Evolutionary conservation across 2,113 vertebrate genomes (phyloP), one percentile per base, ranked within the genome.

Genomic region (Sprattus sprattus): DNA sequence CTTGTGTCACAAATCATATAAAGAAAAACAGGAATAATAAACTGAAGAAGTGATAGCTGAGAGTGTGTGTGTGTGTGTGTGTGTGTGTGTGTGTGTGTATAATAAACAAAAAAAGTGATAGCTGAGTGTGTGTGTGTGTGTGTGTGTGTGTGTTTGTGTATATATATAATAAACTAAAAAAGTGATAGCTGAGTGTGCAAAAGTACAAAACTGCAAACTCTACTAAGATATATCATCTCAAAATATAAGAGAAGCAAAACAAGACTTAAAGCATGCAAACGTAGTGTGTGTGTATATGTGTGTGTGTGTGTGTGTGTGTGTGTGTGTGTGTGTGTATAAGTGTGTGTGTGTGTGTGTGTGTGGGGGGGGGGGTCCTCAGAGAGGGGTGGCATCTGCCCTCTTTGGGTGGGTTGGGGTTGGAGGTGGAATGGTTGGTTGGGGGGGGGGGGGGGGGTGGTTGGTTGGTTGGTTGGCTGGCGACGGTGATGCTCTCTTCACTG

Each of bases 151-250:
- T 39, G 39, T 39, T 1, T 39, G 39, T 39, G 39, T 39, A 39
- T 39, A 39, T 39, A 39, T 39, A 6, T 18, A 54, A 94, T 92
- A 93, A 94, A 85, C 91, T 95, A 93, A 95, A 93, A 92, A 95
- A 95, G 4, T 92, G 93, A 95, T 94, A 94, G 92, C 92, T 87
- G 95, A 95, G 96, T 98, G 98, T 99, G 97, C 98, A 99, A 98
- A 98, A 97, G 95, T 97, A 98, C 96, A 98, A 98, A 99, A 97
- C 94, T 93, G 95, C 95, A 94, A 97, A 95, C 94, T 93, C 95
- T 95, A 95, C 93, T 95, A 95, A 95, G 92, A 95, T 94, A 95
- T 90, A 93, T 95, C 95, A 96, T 96, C 96, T 94, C 95, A 94
- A 95, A 96, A 96, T 94, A 96, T 94, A 96, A 94, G 94, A 90